These are phyloP conservation scores for Chiroxiphia lanceolata DNA, from an alignment of 2,797 vertebrate genomes.

Conservation along the genomic window DNA sequence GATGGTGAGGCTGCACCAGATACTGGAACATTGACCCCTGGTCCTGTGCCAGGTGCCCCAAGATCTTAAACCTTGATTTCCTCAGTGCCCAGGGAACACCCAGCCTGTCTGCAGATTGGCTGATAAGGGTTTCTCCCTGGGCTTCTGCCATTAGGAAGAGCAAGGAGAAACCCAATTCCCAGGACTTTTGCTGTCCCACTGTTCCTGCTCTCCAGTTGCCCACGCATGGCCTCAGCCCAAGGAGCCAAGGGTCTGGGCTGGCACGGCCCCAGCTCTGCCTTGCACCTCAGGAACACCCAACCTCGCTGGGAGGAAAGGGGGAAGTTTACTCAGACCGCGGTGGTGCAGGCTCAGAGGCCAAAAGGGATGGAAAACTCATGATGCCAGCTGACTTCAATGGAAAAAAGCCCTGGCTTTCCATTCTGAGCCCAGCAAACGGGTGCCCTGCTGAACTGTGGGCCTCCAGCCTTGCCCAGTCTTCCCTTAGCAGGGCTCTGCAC, in stretches of 20 bases:
- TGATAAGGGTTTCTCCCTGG: neutral
- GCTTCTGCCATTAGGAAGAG: neutral
- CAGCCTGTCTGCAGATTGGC: neutral
- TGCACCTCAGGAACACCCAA: neutral
- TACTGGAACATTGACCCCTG: neutral
- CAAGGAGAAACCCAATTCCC: neutral
- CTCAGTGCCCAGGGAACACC: neutral
- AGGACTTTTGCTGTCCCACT: neutral
- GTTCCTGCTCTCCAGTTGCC: neutral
- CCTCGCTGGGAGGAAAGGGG: neutral
- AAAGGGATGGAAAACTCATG: neutral
- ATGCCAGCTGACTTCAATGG: neutral
- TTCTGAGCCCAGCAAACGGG: neutral
- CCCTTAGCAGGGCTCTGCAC: neutral
- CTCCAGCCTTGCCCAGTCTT: neutral
- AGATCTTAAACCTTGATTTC: neutral
- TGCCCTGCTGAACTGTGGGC: neutral
- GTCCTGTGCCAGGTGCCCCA: neutral
- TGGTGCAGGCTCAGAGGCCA: neutral
- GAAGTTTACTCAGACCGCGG: neutral
- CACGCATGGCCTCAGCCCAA: fast-evolving
- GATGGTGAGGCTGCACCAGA: fast-evolving
- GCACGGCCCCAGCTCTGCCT: fast-evolving
- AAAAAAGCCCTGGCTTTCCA: neutral
- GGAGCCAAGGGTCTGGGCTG: neutral